These are phyloP conservation scores for Drosophila pegasa DNA, from an alignment of 2,888 invertebrate genomes.

Conservation along the genomic window DNA sequence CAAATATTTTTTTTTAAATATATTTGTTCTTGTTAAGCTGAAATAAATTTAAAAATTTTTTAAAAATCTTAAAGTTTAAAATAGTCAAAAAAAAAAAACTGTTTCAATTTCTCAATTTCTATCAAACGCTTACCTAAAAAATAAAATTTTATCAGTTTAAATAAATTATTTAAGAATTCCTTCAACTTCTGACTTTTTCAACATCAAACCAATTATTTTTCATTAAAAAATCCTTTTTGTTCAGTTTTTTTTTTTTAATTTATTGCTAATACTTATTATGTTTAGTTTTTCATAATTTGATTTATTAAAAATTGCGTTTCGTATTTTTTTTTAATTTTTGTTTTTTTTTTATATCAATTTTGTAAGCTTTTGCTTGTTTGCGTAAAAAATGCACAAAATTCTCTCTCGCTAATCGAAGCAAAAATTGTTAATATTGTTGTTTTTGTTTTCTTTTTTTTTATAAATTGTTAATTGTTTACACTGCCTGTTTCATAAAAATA, in stretches of 20 bases:
- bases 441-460: conserved; percentile 33
- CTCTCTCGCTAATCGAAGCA: conserved; percentile 77
- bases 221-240: conserved; percentile 8
- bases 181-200: background rate
- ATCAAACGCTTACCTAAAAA: too few relatives aligned
- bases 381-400: conserved; percentile 79
- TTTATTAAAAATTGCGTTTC: conserved; percentile 80
- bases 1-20: too few relatives aligned
- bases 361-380: conserved; percentile 70
- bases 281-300: conserved; percentile 77
- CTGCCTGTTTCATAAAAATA: conserved; percentile 74
- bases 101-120: too few relatives aligned
- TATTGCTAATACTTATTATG: conserved; percentile 75
- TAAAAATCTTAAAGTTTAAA: too few relatives aligned
- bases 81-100: too few relatives aligned
- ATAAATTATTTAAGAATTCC: too few relatives aligned
- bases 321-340: conserved; percentile 47
- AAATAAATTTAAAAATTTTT: too few relatives aligned
- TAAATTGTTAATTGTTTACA: conserved; percentile 56
- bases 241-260: conserved; percentile 55
- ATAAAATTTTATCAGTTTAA: too few relatives aligned
- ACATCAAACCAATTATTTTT: background rate
- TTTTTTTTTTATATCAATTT: conserved; percentile 51
- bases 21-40: too few relatives aligned
- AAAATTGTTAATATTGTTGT: conserved; percentile 67